Evolutionary conservation across 2,888 invertebrate genomes (phyloP), one percentile per base, ranked within the genome.

Genomic region (Meliscaeva auricollis): DNA sequence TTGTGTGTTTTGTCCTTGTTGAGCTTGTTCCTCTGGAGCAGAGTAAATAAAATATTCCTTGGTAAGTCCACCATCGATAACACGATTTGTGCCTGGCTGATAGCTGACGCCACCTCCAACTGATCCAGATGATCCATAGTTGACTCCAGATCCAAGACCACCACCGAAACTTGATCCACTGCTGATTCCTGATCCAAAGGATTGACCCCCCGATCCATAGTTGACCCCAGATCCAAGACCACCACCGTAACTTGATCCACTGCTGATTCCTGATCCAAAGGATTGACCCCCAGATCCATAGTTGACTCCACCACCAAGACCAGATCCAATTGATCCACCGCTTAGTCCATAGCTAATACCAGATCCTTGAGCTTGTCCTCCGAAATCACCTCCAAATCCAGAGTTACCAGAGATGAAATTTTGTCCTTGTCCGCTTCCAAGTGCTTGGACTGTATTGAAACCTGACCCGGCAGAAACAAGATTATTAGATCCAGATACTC

Each of bases 311-410:
- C n/a, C 3, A 6, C 62, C 62, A 6, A 26, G 15, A 0, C 56
- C 56, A 11, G 35, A 17, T n/a, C 58, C 58, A 8, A 38, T 58
- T n/a, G 58, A n/a, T 32, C 46, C 62, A 17, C 62, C 17, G 2
- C 62, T 9, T 6, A 62, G 15, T 9, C 41, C 26, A 17, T 15
- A 62, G 6, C 62, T 44, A 1, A 44, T 41, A 32, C 60, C 44
- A 15, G 56, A 58, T 20, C 35, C 56, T 20, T 35, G 35, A 35
- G 13, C 17, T 20, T 52, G 52, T 30, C 26, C 26, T 13, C 48
- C 48, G n/a, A 54, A 54, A 8, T 30, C 54, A 54, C 78, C 87
- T 4, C 76, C 77, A 7, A 70, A n/a, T 9, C 64, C 70, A 11
- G 76, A 62, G 9, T 26, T 46, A 20, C 82, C 82, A 11, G 30